phyloP scores from a whole-genome alignment of 2,113 vertebrate species.

The Xiphophorus couchianus region DNA sequence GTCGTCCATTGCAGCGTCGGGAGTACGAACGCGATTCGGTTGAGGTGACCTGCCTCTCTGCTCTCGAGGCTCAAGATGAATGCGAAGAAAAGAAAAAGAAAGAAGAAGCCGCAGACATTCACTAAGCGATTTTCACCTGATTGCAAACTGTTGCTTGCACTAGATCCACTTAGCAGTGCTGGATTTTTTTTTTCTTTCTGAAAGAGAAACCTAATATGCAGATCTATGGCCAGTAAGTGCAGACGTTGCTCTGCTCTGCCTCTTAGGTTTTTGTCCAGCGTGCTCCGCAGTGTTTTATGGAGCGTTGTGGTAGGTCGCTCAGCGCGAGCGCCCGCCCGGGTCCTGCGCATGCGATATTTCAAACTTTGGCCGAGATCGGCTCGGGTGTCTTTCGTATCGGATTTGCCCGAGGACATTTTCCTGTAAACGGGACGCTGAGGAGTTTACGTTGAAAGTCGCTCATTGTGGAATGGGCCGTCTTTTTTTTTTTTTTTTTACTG shows the following conservation, averaged over 20 bases:
- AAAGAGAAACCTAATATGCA: slow-evolving; percentile 63
- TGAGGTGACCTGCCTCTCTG: slow-evolving; percentile 23
- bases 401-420: slow-evolving; percentile 79
- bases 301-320: slow-evolving; percentile 75
- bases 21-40: slow-evolving; percentile 39
- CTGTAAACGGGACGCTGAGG: slow-evolving; percentile 70
- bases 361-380: slow-evolving; percentile 74
- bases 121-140: slow-evolving; percentile 67
- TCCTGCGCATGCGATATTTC: slow-evolving; percentile 73
- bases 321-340: slow-evolving; percentile 55
- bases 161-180: slow-evolving; percentile 55
- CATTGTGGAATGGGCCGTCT: slow-evolving; percentile 71
- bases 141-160: slow-evolving; percentile 70
- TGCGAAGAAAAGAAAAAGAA: slow-evolving; percentile 16
- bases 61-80: slow-evolving; percentile 35
- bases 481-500: slow-evolving; percentile 60
- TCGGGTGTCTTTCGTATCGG: slow-evolving; percentile 70
- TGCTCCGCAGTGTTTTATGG: slow-evolving; percentile 64
- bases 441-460: slow-evolving; percentile 75
- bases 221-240: slow-evolving; percentile 54
- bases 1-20: slow-evolving; percentile 40
- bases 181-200: slow-evolving; percentile 47
- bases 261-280: slow-evolving; percentile 66
- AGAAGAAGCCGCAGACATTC: slow-evolving; percentile 43
- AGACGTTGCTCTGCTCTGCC: slow-evolving; percentile 58